phyloP scores from a whole-genome alignment of 2,888 invertebrate species.

The Melolontha melolontha region DNA sequence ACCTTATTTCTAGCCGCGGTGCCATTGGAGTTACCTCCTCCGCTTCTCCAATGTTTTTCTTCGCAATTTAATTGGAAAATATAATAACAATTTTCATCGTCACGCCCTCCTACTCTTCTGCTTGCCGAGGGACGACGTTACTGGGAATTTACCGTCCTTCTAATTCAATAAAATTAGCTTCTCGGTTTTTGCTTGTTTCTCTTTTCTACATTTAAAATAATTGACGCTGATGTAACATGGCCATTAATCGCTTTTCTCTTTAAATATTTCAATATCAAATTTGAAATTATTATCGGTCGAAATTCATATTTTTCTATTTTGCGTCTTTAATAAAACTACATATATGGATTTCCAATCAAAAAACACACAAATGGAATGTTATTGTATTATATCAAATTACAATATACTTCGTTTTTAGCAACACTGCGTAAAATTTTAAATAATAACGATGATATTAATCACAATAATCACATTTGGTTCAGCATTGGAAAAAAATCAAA shows the following conservation, averaged over 20 bases:
- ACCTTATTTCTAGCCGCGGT: slow-evolving; percentile 40
- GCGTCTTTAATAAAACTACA: too few relatives aligned
- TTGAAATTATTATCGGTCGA: too few relatives aligned
- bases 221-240: slow-evolving; percentile 25
- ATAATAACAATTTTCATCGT: slow-evolving; percentile 39
- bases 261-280: too few relatives aligned
- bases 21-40: slow-evolving; percentile 1
- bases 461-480: too few relatives aligned
- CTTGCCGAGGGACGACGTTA: background rate
- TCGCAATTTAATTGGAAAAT: slow-evolving; percentile 42
- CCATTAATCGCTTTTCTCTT: slow-evolving; percentile 11
- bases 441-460: too few relatives aligned
- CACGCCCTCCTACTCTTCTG: slow-evolving; percentile 2
- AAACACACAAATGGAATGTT: too few relatives aligned
- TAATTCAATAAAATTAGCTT: slow-evolving; percentile 35
- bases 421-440: too few relatives aligned
- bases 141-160: slow-evolving; percentile 24
- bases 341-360: too few relatives aligned
- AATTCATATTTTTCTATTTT: too few relatives aligned
- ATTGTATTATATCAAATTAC: too few relatives aligned
- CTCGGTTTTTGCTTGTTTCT: slow-evolving; percentile 31
- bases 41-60: slow-evolving; percentile 25
- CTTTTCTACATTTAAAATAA: slow-evolving; percentile 21
- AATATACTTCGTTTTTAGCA: too few relatives aligned
- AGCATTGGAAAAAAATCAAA: too few relatives aligned